These are phyloP conservation scores for Pseudococcus jackbeardsleyi DNA, from an alignment of 2,888 invertebrate genomes.

Conservation along the genomic window DNA sequence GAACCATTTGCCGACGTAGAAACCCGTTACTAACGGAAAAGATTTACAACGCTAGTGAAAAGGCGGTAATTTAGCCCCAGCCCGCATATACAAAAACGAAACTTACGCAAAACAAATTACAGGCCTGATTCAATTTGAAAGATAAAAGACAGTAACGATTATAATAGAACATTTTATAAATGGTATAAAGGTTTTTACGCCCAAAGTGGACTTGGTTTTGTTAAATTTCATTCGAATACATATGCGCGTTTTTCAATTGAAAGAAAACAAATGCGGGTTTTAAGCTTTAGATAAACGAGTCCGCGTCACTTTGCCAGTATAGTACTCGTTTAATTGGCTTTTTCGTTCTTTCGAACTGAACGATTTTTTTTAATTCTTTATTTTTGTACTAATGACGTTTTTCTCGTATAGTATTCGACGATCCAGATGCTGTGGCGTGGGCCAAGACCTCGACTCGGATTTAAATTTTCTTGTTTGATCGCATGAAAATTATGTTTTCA, in stretches of 20 bases:
- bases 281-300: slow-evolving; percentile 42
- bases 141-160: slow-evolving; percentile 57
- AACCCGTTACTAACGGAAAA: slow-evolving; percentile 6
- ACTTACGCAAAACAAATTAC: slow-evolving; percentile 35
- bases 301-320: background rate
- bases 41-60: slow-evolving; percentile 31
- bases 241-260: slow-evolving; percentile 54
- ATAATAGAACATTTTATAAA: slow-evolving; percentile 59
- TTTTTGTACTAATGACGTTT: background rate
- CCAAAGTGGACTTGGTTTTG: slow-evolving; percentile 57
- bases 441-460: background rate
- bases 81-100: slow-evolving; percentile 38
- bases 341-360: background rate
- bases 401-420: background rate
- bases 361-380: background rate
- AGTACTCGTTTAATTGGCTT: slow-evolving; percentile 55
- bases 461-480: slow-evolving; percentile 27
- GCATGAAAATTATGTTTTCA: background rate
- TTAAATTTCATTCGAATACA: slow-evolving; percentile 56
- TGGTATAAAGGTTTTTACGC: slow-evolving; percentile 22
- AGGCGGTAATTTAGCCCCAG: slow-evolving; percentile 22
- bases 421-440: too few relatives aligned
- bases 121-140: slow-evolving; percentile 58
- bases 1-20: slow-evolving; percentile 9
- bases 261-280: slow-evolving; percentile 61